A percentile compares a stretch with the other conserved stretches of the same genome.
phyloP scores from a whole-genome alignment of 2,797 vertebrate species.

The Protosalanx chinensis region DNA sequence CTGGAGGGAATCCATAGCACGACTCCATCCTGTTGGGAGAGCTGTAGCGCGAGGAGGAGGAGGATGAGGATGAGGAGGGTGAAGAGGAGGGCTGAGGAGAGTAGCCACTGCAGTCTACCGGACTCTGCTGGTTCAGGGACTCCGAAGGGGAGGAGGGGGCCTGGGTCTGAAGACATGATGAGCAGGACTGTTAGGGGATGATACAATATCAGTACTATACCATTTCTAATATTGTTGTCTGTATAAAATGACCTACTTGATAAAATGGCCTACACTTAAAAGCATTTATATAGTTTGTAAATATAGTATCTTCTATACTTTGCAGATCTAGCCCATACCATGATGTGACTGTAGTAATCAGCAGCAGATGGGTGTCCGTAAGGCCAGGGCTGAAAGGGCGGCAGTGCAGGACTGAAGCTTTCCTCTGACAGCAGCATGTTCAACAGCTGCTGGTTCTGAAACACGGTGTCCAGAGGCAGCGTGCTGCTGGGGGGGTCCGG shows the following conservation, averaged over 20 bases:
- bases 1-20: slow-evolving; percentile 56
- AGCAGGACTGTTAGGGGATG: neutral
- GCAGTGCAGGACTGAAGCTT: slow-evolving; percentile 35
- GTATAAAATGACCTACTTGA: no score
- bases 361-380: slow-evolving; percentile 72
- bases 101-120: slow-evolving; percentile 77
- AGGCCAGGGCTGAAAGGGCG: slow-evolving; percentile 59
- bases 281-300: no score
- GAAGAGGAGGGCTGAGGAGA: slow-evolving; percentile 76
- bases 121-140: slow-evolving; percentile 73
- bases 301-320: no score
- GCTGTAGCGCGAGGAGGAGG: slow-evolving; percentile 74
- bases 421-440: slow-evolving; percentile 73
- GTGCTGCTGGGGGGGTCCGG: slow-evolving; percentile 65
- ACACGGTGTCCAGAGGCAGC: slow-evolving; percentile 64
- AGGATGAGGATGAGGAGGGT: slow-evolving; percentile 52
- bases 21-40: slow-evolving; percentile 76
- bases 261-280: no score
- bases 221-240: no score
- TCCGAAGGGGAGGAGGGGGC: slow-evolving; percentile 72
- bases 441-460: slow-evolving; percentile 73
- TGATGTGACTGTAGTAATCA: slow-evolving; percentile 74
- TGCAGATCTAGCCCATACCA: slow-evolving; percentile 72
- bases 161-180: slow-evolving; percentile 56
- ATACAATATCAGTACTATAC: no score